Evolutionary conservation across 2,888 invertebrate species (phyloP), one percentile per base, ranked within the genome.

Genomic region (Eretmocerus hayati): DNA sequence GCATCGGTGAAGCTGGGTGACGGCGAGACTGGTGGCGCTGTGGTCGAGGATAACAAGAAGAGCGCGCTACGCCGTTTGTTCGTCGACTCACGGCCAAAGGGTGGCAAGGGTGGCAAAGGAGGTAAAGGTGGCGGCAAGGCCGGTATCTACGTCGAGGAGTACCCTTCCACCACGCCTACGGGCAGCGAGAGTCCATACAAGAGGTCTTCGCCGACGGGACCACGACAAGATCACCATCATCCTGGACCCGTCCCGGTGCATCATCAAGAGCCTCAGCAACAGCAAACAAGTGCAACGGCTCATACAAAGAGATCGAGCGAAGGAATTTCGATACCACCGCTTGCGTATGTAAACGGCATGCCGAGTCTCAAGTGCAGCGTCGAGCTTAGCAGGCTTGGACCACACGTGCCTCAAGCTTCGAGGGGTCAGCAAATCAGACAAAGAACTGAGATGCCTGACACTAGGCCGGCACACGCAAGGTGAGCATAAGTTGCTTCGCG

Each of bases 1-100:
- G 64, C 64, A 13, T 62, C 69, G 11, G 75, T 74, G 43, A 72
- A 72, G 48, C 53, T 75, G 21, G n/a, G n/a, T n/a, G n/a, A n/a
- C n/a, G 75, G 74, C 42, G 70, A 72, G 31, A 75, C 75, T 41
- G 64, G 64, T 19, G 73, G 73, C n/a, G 78, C 78, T 42, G 67
- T 74, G 11, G 75, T 78, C 2, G 76, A 79, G 50, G 84, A 85
- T 65, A 84, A 84, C 62, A 85, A 84, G 69, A 85, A 84, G 69
- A 85, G 83, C 76, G 83, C 84, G 1, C 66, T 85, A 45, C 73
- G 81, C 35, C 83, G 81, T 61, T 71, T 85, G 43, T 84, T 84
- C 63, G 44, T 46, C 9, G 48, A 45, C n/a, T 78, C 76, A 2
- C 75, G 74, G 11, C 78, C 79, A 40, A 71, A 71, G 43, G 80